Evolutionary conservation across 1,140 invertebrate genomes (phyloP), one percentile per base, ranked within the genome.

Genomic region (Diachasma alloeum): DNA sequence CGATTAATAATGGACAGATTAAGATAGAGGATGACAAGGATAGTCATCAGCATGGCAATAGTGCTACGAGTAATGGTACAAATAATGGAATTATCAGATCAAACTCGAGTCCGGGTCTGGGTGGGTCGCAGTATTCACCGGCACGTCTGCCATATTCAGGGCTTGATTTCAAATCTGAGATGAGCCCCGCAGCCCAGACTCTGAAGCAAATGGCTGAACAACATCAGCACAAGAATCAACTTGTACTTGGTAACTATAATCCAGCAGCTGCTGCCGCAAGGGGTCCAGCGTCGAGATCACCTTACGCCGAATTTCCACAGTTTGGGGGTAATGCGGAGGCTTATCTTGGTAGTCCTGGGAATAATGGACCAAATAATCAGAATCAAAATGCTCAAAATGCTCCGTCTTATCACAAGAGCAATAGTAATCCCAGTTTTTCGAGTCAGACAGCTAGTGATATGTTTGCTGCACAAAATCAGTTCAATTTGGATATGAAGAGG

Each of bases 191-290:
- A 0, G 97, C 97, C 3, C 96, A 97, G 89, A 98, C 96, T 0
- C 90, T 98, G 11, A 98, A 98, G 86, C 96, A 98, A 82, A 97
- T 98, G 96, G 97, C 97, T 4, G 96, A 98, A 84, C 97, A 98
- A 85, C 97, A 98, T 86, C 96, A 98, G 88, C 96, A 97, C 87
- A 97, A 96, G 86, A 93, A 92, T 76, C 92, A 90, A 42, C 69
- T 91, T 4, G 88, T 89, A 4, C 85, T 90, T 3, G 85, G 85
- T 22, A 86, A 85, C 0, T 91, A 89, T 74, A 90, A 87, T 66
- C 85, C 87, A 0, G 76, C 83, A 0, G 78, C 84, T 17, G 81
- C 85, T 13, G 82, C 85, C 72, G 81, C 85, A 39, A 82, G 90
- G 11, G 86, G 85, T 3, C 86, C 89, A 0, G 88, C 90, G 0